Evolutionary conservation across 2,113 vertebrate species (phyloP).

Genomic region (Atractosteus spatula): DNA sequence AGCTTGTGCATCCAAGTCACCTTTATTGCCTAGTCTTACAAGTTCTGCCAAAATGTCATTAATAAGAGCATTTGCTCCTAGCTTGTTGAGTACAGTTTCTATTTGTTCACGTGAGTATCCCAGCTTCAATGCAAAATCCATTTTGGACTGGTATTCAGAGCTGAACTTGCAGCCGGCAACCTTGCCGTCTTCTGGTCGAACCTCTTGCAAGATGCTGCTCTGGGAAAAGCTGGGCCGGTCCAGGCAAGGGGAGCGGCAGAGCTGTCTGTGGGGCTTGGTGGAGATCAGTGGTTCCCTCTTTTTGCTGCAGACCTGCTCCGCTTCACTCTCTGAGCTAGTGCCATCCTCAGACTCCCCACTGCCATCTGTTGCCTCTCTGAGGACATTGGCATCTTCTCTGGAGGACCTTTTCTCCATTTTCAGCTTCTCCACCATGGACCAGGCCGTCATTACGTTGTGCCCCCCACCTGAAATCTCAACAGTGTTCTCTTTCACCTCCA

Average conservation of each 20-base stretch:
- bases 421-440: conserved; percentile 79
- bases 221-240: conserved; percentile 94
- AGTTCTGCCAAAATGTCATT: conserved; percentile 94
- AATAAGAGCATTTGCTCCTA: conserved; percentile 88
- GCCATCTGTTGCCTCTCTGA: conserved; percentile 63
- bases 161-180: conserved; percentile 44
- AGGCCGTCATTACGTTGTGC: conserved; percentile 88
- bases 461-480: conserved; percentile 64
- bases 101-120: conserved; percentile 94
- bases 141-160: conserved; percentile 89
- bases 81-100: conserved; percentile 86
- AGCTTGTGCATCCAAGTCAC: conserved; percentile 78
- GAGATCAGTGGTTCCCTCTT: conserved; percentile 71
- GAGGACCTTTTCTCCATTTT: conserved; percentile 90
- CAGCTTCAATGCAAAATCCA: conserved; percentile 95
- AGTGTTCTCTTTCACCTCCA: conserved; percentile 73
- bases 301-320: conserved; percentile 64
- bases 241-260: conserved; percentile 91
- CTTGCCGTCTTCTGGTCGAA: conserved; percentile 66
- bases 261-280: conserved; percentile 86
- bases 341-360: conserved; percentile 83
- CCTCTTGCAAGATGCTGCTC: conserved; percentile 82
- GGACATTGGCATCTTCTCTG: conserved; percentile 76
- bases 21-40: conserved; percentile 91
- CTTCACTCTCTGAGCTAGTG: conserved; percentile 88